Percentiles rank a stretch among this genome's conserved stretches.
phyloP scores from a whole-genome alignment of 2,888 invertebrate genomes.

The Zeuzera pyrina region DNA sequence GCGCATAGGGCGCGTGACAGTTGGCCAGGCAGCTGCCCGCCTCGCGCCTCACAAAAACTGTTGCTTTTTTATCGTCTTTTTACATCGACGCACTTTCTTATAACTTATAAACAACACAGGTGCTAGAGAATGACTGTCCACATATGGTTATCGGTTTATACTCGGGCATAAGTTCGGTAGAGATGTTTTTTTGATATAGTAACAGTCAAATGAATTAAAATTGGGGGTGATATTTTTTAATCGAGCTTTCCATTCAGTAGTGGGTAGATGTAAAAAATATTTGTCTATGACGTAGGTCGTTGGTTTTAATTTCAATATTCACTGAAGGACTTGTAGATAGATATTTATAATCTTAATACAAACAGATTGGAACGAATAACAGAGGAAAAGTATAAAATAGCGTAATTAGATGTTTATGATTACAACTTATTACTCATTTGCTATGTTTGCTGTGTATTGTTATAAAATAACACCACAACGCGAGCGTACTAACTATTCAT shows the following conservation, averaged over 20 bases:
- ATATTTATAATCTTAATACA: not conserved
- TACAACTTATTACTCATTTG: no score
- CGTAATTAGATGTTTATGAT: no score
- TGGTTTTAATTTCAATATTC: no score
- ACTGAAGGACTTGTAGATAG: not conserved
- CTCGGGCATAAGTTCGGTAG: slow-evolving; percentile 21
- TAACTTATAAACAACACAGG: slow-evolving; percentile 73
- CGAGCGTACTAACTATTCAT: no score
- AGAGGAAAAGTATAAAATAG: no score
- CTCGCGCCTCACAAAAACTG: slow-evolving; percentile 66
- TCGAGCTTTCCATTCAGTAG: no score
- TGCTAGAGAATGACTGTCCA: slow-evolving; percentile 63
- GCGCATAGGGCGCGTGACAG: slow-evolving; percentile 49
- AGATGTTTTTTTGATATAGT: slow-evolving; percentile 49
- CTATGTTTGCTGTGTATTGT: no score
- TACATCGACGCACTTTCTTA: slow-evolving; percentile 65
- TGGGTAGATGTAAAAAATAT: no score
- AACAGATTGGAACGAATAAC: no score
- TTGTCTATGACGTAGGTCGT: no score
- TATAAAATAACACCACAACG: no score
- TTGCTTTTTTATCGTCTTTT: slow-evolving; percentile 66
- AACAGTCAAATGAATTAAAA: slow-evolving; percentile 35
- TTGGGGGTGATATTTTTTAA: slow-evolving; percentile 14
- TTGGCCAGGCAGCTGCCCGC: slow-evolving; percentile 64
- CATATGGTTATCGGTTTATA: slow-evolving; percentile 64